These are phyloP conservation scores for Candoia aspera DNA, from an alignment of 2,113 vertebrate species.

Conservation along the genomic window DNA sequence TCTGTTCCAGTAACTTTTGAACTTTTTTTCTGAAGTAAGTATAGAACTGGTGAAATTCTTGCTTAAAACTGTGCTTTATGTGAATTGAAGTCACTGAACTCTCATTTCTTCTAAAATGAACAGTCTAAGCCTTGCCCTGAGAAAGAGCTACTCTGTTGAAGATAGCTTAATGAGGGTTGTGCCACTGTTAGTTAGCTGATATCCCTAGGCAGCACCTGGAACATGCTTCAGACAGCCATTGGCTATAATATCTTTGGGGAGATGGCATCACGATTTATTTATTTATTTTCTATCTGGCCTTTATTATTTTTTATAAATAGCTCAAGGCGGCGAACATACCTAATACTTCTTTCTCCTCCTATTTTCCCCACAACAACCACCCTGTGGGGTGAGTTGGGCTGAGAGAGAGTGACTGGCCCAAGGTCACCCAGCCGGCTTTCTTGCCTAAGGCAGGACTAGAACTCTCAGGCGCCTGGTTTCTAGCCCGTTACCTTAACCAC, in stretches of 20 bases:
- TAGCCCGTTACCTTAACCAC: background rate
- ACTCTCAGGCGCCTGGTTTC: too few species aligned
- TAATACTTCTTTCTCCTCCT: too few species aligned
- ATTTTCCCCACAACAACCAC: too few species aligned
- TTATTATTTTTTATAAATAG: too few species aligned
- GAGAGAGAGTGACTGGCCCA: too few species aligned
- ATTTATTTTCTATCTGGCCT: too few species aligned
- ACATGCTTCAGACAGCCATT: background rate
- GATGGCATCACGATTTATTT: background rate
- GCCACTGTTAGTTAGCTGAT: background rate
- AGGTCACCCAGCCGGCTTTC: too few species aligned
- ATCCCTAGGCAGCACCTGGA: background rate
- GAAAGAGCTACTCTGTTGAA: background rate
- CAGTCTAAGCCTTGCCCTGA: background rate
- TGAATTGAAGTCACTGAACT: background rate
- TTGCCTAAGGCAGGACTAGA: too few species aligned
- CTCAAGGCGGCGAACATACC: too few species aligned
- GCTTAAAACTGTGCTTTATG: conserved; percentile 2
- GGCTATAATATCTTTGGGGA: background rate
- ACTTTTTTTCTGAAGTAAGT: conserved; percentile 17
- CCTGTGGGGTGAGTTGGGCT: too few species aligned
- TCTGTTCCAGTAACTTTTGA: conserved; percentile 6
- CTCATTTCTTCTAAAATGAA: conserved; percentile 1
- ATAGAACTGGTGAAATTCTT: conserved; percentile 18
- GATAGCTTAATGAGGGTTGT: background rate